Percentiles rank a stretch among this genome's conserved stretches.
Evolutionary conservation across 2,888 invertebrate genomes (phyloP).

Genomic region (Amphipoea oculea): DNA sequence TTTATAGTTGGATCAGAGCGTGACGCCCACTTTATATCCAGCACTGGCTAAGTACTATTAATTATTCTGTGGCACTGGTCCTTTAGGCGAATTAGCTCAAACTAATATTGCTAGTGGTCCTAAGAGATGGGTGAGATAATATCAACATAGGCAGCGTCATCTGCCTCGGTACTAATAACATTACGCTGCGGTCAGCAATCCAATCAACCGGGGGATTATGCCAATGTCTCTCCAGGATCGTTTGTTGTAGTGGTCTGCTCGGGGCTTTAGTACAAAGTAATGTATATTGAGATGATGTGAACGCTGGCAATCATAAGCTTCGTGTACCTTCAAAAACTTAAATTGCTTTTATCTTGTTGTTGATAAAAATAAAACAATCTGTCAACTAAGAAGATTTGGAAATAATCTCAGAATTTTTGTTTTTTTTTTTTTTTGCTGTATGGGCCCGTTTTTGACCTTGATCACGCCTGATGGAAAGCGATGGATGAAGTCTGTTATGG

Average conservation of each 20-base stretch:
- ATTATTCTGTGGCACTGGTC: neutral
- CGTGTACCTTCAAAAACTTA: neutral
- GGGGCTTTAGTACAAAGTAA: conserved; percentile 11
- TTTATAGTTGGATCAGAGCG: neutral
- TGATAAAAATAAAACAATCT: neutral
- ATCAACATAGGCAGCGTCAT: conserved; percentile 31
- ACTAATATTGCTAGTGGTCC: conserved; percentile 43
- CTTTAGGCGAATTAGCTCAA: conserved; percentile 7
- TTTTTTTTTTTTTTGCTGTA: too few species aligned
- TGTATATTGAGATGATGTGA: conserved; percentile 18
- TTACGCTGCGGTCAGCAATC: conserved; percentile 56
- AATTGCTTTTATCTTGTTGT: neutral
- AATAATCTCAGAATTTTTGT: too few species aligned
- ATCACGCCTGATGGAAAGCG: too few species aligned
- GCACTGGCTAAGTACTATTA: neutral
- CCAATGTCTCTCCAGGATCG: conserved; percentile 40
- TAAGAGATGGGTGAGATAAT: conserved; percentile 32
- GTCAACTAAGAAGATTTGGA: neutral
- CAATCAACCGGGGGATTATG: conserved; percentile 55
- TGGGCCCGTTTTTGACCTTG: too few species aligned
- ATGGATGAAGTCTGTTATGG: too few species aligned
- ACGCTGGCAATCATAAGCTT: neutral
- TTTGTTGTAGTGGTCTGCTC: conserved; percentile 29
- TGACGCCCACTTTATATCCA: neutral
- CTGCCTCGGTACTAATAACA: conserved; percentile 51